Evolutionary conservation across 2,888 invertebrate genomes (phyloP).

Genomic region (Lepidochrysops patricia): DNA sequence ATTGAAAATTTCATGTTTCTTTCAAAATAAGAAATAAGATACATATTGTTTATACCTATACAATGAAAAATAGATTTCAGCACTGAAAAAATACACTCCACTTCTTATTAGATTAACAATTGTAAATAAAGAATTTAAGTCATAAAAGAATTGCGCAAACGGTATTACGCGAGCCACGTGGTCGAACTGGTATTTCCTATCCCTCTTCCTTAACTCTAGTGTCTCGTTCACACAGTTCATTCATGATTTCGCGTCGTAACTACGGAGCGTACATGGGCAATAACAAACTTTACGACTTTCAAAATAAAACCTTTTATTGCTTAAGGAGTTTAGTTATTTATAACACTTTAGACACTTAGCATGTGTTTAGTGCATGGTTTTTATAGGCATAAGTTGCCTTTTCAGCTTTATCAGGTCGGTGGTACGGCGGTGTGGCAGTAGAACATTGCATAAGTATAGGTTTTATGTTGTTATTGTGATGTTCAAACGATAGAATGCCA

Average conservation of each 20-base stretch:
- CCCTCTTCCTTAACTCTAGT: conserved; percentile 41
- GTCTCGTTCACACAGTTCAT: conserved; percentile 59
- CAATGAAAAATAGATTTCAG: neutral
- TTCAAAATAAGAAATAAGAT: no score
- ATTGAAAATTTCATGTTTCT: no score
- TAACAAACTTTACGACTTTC: conserved; percentile 65
- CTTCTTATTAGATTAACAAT: conserved; percentile 2
- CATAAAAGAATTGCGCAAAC: conserved; percentile 47
- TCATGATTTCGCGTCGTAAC: conserved; percentile 64
- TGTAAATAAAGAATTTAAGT: neutral
- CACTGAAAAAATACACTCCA: neutral
- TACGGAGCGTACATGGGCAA: conserved; percentile 54
- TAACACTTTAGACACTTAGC: conserved; percentile 56
- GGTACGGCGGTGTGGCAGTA: conserved; percentile 70
- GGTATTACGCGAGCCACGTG: conserved; percentile 65
- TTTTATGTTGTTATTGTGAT: conserved; percentile 74
- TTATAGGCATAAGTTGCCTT: conserved; percentile 74
- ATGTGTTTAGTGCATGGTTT: conserved; percentile 73
- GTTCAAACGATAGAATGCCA: conserved; percentile 68
- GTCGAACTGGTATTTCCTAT: conserved; percentile 51
- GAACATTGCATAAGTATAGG: conserved; percentile 73
- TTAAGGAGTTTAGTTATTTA: conserved; percentile 67
- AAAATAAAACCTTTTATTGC: conserved; percentile 69
- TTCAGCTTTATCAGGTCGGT: conserved; percentile 74
- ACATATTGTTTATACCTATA: conserved; percentile 21